Evolutionary conservation across 2,113 vertebrate species (phyloP).

Genomic region (Alligator sinensis): DNA sequence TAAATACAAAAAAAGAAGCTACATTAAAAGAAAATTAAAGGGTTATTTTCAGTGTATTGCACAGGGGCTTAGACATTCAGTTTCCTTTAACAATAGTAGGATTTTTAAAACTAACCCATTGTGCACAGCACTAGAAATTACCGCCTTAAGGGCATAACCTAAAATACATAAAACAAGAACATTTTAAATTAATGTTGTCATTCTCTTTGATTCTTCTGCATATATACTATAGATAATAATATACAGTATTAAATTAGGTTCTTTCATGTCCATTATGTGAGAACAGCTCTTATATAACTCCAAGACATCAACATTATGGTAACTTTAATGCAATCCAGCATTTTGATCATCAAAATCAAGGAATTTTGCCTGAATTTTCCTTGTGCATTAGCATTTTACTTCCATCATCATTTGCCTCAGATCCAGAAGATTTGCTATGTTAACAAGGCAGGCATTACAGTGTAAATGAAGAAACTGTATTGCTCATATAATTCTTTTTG

Average conservation of each 20-base stretch:
- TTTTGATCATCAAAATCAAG: constrained; percentile 25
- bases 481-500: background rate
- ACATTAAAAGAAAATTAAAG: constrained; percentile 29
- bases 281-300: background rate
- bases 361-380: background rate
- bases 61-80: background rate
- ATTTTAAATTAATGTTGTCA: constrained; percentile 52
- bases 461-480: background rate
- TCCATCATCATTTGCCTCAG: background rate
- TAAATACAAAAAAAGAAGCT: constrained; percentile 1
- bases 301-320: constrained; percentile 35
- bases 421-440: background rate
- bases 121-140: constrained; percentile 12
- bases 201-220: constrained; percentile 32
- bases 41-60: constrained; percentile 36
- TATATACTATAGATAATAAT: background rate
- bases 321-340: background rate
- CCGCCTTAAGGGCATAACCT: background rate
- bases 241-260: constrained; percentile 15
- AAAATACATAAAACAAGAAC: constrained; percentile 40
- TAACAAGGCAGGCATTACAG: background rate
- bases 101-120: constrained; percentile 37
- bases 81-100: constrained; percentile 32
- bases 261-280: background rate
- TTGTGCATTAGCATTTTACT: constrained; percentile 1